A percentile compares a stretch with the other conserved stretches of the same genome.
phyloP scores from a whole-genome alignment of 2,888 invertebrate species.

The Spialia ferax region DNA sequence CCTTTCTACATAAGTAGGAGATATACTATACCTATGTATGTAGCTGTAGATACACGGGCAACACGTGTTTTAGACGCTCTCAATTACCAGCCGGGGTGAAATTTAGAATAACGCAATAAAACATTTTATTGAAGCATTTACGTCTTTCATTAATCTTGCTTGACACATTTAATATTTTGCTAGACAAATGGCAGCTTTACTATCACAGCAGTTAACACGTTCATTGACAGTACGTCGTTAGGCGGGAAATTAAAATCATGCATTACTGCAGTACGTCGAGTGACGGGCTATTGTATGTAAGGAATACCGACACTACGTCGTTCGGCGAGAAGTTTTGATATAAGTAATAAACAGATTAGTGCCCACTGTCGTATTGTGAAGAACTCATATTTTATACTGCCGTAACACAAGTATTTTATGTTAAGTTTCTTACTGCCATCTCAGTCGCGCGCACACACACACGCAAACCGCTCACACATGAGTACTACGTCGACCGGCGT shows the following conservation, averaged over 20 bases:
- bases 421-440: background rate
- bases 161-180: constrained; percentile 21
- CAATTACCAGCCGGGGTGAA: constrained; percentile 29
- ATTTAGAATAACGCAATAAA: constrained; percentile 21
- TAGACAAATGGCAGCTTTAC: constrained; percentile 36
- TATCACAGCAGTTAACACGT: constrained; percentile 35
- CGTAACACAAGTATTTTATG: constrained; percentile 4
- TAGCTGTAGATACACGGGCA: too few species aligned
- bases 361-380: constrained; percentile 31
- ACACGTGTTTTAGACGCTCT: constrained; percentile 5
- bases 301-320: constrained; percentile 11
- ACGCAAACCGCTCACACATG: constrained; percentile 1
- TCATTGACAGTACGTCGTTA: constrained; percentile 36
- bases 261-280: constrained; percentile 4
- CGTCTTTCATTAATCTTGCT: constrained; percentile 16
- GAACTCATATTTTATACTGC: constrained; percentile 14
- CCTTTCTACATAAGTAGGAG: too few species aligned
- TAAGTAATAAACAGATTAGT: constrained; percentile 36
- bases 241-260: constrained; percentile 24
- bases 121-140: constrained; percentile 29
- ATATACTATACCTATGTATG: too few species aligned
- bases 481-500: constrained; percentile 28
- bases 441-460: background rate
- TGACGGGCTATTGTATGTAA: background rate
- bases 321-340: constrained; percentile 37